Evolutionary conservation across 2,888 invertebrate genomes (phyloP).

Genomic region (Tetragonisca angustula): DNA sequence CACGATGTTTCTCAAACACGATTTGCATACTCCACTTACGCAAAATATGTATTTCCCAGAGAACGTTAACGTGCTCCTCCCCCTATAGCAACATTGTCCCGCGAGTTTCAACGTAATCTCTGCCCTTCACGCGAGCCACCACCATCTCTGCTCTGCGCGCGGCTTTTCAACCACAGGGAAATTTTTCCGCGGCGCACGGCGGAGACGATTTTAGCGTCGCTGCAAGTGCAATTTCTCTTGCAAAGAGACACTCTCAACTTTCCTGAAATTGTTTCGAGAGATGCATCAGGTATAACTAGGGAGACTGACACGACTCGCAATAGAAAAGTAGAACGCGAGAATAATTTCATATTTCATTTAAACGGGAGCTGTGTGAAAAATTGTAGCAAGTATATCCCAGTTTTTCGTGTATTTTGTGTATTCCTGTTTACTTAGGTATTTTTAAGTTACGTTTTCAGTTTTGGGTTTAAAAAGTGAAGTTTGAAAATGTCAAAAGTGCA

Average conservation of each 20-base stretch:
- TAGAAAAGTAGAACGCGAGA: too few species aligned
- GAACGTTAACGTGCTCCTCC: neutral
- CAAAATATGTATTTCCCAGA: slow-evolving; percentile 14
- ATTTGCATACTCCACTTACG: slow-evolving; percentile 7
- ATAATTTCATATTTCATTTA: too few species aligned
- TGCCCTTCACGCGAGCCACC: neutral
- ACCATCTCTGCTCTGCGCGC: neutral
- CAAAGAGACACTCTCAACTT: neutral
- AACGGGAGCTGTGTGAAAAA: too few species aligned
- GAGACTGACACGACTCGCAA: too few species aligned
- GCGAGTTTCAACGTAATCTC: slow-evolving; percentile 7
- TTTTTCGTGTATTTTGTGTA: too few species aligned
- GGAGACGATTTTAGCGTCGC: neutral
- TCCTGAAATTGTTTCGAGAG: neutral
- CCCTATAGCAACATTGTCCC: neutral
- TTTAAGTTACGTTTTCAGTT: too few species aligned
- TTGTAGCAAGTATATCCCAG: too few species aligned
- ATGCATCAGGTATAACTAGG: neutral
- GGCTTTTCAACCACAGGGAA: neutral
- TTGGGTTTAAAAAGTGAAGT: too few species aligned
- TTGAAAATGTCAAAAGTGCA: too few species aligned
- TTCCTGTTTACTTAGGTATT: too few species aligned
- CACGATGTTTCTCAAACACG: neutral
- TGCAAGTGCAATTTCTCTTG: neutral
- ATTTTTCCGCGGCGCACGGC: neutral